These are phyloP conservation scores for Stegostoma tigrinum DNA, from an alignment of 2,113 vertebrate species.

Conservation along the genomic window DNA sequence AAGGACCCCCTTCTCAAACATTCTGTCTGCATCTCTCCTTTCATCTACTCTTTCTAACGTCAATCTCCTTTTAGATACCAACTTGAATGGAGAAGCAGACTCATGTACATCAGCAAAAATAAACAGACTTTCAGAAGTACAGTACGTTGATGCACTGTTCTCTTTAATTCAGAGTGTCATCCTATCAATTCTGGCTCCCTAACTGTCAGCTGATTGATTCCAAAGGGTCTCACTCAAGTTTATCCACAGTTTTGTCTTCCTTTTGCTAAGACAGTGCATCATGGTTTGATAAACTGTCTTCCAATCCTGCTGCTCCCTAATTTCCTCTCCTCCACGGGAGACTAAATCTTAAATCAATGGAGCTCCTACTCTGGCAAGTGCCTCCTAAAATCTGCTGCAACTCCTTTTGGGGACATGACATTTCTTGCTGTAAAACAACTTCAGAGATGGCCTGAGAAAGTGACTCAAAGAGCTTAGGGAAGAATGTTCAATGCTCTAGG, in stretches of 20 bases:
- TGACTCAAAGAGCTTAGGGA: background rate
- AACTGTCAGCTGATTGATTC: background rate
- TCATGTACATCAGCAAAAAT: background rate
- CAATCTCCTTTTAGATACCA: background rate
- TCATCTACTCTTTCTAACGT: background rate
- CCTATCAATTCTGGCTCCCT: background rate
- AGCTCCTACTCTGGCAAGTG: background rate
- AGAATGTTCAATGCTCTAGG: background rate
- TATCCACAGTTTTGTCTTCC: background rate
- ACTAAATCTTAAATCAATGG: background rate
- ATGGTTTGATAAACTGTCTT: background rate
- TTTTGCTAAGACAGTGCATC: background rate
- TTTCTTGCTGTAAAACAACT: background rate
- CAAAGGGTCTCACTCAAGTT: background rate
- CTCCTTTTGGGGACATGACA: background rate
- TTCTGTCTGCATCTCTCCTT: background rate
- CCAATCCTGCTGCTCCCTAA: background rate
- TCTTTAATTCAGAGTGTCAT: background rate
- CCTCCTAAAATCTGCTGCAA: background rate
- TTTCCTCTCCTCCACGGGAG: background rate
- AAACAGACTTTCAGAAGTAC: background rate
- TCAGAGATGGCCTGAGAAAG: background rate
- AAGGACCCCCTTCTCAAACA: background rate
- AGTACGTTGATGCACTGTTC: background rate
- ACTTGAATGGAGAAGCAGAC: background rate